These are phyloP conservation scores for Menidia beryllina DNA, from an alignment of 2,113 vertebrate species.

Conservation along the genomic window DNA sequence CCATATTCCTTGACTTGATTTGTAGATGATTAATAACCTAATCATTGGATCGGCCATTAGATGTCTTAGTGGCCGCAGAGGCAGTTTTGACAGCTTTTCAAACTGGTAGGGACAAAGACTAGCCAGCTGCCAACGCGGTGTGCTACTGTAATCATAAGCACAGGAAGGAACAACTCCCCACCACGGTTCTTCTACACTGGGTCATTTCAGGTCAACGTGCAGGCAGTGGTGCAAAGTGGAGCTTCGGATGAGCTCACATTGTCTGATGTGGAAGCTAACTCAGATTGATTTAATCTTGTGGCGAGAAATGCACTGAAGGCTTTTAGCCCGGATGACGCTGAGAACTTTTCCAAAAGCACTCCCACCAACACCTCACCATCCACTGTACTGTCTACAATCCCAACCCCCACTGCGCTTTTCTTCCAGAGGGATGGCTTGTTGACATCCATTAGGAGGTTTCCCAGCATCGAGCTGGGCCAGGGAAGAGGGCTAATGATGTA, in stretches of 20 bases:
- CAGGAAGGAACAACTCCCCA: constrained; percentile 62
- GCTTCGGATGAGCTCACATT: constrained; percentile 50
- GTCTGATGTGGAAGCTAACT: constrained; percentile 34
- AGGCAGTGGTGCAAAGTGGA: constrained; percentile 22
- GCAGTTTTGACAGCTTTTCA: constrained; percentile 51
- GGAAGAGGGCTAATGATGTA: constrained; percentile 76
- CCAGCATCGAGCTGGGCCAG: constrained; percentile 69
- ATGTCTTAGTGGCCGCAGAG: constrained; percentile 38
- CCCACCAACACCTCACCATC: constrained; percentile 20
- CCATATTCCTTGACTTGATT: constrained; percentile 41
- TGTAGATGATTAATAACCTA: constrained; percentile 71
- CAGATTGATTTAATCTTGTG: constrained; percentile 60
- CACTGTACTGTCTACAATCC: constrained; percentile 16
- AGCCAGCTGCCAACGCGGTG: constrained; percentile 38
- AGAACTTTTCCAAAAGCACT: constrained; percentile 43
- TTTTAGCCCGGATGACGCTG: constrained; percentile 64
- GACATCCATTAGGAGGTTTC: constrained; percentile 81
- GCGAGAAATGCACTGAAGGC: constrained; percentile 50
- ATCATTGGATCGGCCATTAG: constrained; percentile 51
- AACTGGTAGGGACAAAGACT: constrained; percentile 58
- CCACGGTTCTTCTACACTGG: constrained; percentile 32
- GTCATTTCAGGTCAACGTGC: constrained; percentile 52
- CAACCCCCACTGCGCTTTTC: constrained; percentile 38
- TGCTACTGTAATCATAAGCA: constrained; percentile 67
- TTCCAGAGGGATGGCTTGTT: constrained; percentile 74